phyloP scores from a whole-genome alignment of 2,113 vertebrate species.

The Stercorarius parasiticus region DNA sequence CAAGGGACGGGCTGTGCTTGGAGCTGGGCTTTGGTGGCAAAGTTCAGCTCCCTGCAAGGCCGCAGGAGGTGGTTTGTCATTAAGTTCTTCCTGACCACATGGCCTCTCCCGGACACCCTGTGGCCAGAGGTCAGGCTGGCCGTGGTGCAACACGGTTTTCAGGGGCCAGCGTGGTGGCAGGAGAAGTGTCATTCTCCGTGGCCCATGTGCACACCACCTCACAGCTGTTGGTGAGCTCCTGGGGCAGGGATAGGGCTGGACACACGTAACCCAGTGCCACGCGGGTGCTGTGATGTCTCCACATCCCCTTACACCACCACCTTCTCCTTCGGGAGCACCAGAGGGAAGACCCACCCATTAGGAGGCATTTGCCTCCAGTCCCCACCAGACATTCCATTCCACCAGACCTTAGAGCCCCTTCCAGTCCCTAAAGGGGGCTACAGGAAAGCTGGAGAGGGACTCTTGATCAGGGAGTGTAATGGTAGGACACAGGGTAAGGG shows the following conservation, averaged over 20 bases:
- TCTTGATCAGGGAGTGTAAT: too few species aligned
- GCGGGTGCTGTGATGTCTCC: rapidly evolving
- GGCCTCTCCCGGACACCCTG: rapidly evolving
- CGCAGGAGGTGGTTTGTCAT: background rate
- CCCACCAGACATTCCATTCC: too few species aligned
- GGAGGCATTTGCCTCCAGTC: background rate
- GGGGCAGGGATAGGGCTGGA: background rate
- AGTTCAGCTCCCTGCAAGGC: background rate
- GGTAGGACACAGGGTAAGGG: too few species aligned
- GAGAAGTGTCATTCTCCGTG: rapidly evolving
- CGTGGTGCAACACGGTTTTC: rapidly evolving
- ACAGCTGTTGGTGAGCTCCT: background rate
- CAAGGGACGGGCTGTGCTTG: background rate
- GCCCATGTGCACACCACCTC: background rate
- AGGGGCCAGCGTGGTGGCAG: rapidly evolving
- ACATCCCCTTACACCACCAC: rapidly evolving
- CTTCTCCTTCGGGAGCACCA: background rate
- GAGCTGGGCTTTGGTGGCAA: background rate
- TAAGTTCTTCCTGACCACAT: rapidly evolving
- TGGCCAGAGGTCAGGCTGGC: background rate
- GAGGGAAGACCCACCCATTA: background rate
- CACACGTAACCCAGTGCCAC: background rate
- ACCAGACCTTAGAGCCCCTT: too few species aligned
- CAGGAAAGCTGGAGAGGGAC: too few species aligned
- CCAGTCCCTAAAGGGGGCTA: too few species aligned